Conservation (phyloP, 2,888 invertebrate species). For the Apotomis capreana region DNA sequence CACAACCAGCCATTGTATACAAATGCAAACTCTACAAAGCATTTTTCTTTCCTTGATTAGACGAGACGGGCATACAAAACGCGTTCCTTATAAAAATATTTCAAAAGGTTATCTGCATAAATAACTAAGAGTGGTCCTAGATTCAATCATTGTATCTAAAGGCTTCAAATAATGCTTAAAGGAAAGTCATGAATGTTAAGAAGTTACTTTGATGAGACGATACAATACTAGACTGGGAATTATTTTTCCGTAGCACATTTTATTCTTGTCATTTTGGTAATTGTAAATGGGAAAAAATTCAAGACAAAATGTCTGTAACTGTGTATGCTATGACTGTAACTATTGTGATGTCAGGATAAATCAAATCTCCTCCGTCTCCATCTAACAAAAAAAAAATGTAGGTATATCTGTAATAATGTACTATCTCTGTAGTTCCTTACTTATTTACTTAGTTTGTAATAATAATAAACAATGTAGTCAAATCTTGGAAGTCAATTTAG, state of each 20-base stretch:
- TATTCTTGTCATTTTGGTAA: too few species aligned
- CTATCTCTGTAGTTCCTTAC: too few species aligned
- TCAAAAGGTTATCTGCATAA: slow-evolving; percentile 8
- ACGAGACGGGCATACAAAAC: not conserved
- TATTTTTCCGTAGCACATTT: not conserved
- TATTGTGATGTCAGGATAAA: too few species aligned
- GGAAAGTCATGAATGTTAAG: not conserved
- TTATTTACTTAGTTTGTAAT: too few species aligned
- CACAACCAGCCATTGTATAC: not conserved
- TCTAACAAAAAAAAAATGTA: too few species aligned
- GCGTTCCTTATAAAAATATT: not conserved
- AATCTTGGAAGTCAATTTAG: too few species aligned
- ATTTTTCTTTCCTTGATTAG: not conserved
- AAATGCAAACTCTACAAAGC: not conserved
- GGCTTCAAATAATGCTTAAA: not conserved
- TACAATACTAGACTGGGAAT: not conserved
- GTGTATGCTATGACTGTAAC: too few species aligned
- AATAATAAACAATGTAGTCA: too few species aligned
- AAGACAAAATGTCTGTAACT: too few species aligned
- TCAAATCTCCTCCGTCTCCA: too few species aligned
- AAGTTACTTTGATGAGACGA: not conserved
- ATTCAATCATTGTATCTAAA: not conserved
- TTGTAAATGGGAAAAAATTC: too few species aligned
- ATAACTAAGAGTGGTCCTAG: not conserved
- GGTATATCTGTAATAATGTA: too few species aligned